Conservation (phyloP, 2,888 invertebrate species). For the Chydorus sphaericus region DNA sequence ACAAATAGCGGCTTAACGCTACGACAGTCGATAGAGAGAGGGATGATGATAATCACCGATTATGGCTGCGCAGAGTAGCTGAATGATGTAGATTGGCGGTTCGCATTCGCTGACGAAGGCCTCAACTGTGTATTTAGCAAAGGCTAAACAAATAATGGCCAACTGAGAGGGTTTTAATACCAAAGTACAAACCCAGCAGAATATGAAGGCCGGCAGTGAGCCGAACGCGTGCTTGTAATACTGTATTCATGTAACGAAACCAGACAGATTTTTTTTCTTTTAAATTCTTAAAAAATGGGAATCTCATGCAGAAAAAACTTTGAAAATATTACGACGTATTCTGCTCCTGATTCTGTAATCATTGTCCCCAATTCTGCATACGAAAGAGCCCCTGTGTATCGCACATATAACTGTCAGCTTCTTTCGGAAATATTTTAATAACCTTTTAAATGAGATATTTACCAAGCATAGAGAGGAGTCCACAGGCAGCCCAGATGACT, state of each 20-base stretch:
- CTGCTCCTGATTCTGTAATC: constrained; percentile 88
- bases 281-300: background rate
- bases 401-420: background rate
- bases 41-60: constrained; percentile 43
- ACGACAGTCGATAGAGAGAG: no score
- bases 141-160: constrained; percentile 84
- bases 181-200: constrained; percentile 85
- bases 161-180: constrained; percentile 85
- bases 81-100: constrained; percentile 65
- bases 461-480: constrained; percentile 78
- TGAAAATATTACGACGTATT: constrained; percentile 58
- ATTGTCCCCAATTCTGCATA: constrained; percentile 90
- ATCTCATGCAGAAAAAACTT: no score
- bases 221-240: constrained; percentile 93
- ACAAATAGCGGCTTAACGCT: no score
- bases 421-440: background rate
- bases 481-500: constrained; percentile 87
- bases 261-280: background rate
- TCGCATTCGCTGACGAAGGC: constrained; percentile 76
- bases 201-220: constrained; percentile 76
- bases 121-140: constrained; percentile 84
- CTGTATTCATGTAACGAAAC: constrained; percentile 9
- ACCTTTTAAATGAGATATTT: background rate
- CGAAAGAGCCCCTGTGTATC: constrained; percentile 63
- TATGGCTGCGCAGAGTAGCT: constrained; percentile 72